phyloP scores from a whole-genome alignment of 2,797 vertebrate genomes.

The Mastacembelus armatus region DNA sequence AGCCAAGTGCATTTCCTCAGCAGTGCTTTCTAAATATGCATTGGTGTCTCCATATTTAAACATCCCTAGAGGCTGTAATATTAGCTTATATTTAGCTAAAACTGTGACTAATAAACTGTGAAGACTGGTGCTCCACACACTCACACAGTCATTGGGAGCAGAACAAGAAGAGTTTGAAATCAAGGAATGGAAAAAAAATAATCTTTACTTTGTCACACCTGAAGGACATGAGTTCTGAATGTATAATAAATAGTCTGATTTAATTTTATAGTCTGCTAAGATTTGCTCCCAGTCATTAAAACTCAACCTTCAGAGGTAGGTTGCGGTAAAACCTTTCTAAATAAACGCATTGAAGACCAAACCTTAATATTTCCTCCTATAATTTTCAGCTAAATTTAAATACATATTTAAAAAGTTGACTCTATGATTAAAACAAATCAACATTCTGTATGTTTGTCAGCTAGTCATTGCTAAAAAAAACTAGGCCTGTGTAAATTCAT shows the following conservation, averaged over 20 bases:
- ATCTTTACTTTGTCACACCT: neutral
- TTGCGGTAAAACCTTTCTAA: conserved; percentile 1
- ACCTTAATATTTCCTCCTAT: conserved; percentile 40
- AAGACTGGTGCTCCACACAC: neutral
- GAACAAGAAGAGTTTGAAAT: no score
- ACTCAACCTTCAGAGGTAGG: conserved; percentile 22
- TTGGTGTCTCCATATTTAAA: no score
- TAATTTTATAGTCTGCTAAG: conserved; percentile 21
- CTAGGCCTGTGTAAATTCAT: neutral
- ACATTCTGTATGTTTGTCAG: conserved; percentile 14
- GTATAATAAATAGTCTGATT: conserved; percentile 21
- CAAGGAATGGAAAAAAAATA: neutral
- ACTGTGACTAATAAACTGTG: neutral
- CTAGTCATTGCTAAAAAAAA: neutral
- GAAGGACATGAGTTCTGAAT: neutral
- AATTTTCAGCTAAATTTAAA: conserved; percentile 52
- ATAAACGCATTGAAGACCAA: conserved; percentile 34
- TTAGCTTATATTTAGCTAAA: neutral
- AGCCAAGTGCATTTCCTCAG: no score
- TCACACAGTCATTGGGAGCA: no score
- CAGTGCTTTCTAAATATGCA: no score
- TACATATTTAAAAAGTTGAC: conserved; percentile 51
- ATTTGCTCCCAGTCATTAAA: conserved; percentile 32
- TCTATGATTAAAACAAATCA: conserved; percentile 38
- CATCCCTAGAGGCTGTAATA: no score